Evolutionary conservation across 1,140 invertebrate species (phyloP), one percentile per base, ranked within the genome.

Genomic region (Drosophila miranda): DNA sequence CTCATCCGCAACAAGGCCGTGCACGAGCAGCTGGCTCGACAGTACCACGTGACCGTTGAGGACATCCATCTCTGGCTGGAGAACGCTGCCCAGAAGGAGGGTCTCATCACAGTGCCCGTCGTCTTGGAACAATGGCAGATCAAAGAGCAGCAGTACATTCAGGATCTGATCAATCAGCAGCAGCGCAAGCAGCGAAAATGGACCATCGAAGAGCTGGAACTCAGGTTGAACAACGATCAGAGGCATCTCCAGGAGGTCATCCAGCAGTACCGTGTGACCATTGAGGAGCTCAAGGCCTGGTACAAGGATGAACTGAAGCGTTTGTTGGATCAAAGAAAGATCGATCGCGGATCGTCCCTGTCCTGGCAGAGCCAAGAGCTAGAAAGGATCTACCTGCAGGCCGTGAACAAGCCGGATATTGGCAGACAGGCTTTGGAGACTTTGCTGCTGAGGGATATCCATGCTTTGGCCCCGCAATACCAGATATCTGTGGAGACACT

Each of bases 11-110:
- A 90, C 38, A 75, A 67, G 11, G 59, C 67, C 0, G 66, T 58
- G 13, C 78, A 71, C 21, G 86, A 90, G 44, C 64, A 81, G 16
- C 58, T 89, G 26, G 82, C 83, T 0, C 60, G 63, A 1, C 82
- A 90, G 38, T 89, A 89, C 34, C 52, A 89, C 41, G 61, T 90
- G 2, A 80, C 80, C 2, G 69, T 90, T 6, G 86, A 90, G 49
- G 89, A 90, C 3, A 86, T 90, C 6, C 77, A 78, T 43, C 13
- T 77, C 0, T 90, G 83, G 79, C 46, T 90, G 41, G 23, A 78
- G 11, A 34, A 84, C 1, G 68, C 53, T 0, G 86, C 79, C 19
- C 63, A 82, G 6, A 34, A 71, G 0, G 61, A 81, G 46, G 86
- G 82, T 9, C 64, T 89, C 13, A 82, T 86, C 21, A 52, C 64